phyloP scores from a whole-genome alignment of 2,797 vertebrate species.

The Discoglossus pictus region DNA sequence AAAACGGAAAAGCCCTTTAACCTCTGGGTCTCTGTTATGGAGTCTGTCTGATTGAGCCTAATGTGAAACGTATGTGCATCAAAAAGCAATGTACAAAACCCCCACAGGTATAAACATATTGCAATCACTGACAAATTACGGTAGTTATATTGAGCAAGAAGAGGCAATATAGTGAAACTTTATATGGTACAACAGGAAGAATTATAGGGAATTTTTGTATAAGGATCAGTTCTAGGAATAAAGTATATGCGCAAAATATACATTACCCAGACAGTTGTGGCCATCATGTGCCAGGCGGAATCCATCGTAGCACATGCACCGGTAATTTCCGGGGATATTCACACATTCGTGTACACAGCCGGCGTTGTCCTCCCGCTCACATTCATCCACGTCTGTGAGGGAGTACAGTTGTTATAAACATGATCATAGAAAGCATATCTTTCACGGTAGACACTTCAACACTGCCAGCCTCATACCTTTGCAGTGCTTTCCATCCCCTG shows the following conservation, averaged over 20 bases:
- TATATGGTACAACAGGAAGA: too few relatives aligned
- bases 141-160: too few relatives aligned
- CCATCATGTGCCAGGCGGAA: slow-evolving; percentile 94
- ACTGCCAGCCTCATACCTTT: slow-evolving; percentile 81
- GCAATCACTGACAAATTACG: too few relatives aligned
- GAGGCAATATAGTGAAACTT: too few relatives aligned
- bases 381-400: slow-evolving; percentile 75
- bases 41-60: background rate
- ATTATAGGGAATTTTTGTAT: too few relatives aligned
- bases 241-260: background rate
- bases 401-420: background rate
- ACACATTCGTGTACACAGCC: slow-evolving; percentile 94
- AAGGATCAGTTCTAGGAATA: too few relatives aligned
- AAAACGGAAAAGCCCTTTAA: too few relatives aligned
- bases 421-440: background rate
- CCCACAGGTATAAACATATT: too few relatives aligned
- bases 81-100: too few relatives aligned
- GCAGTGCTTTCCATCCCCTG: slow-evolving; percentile 94
- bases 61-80: background rate
- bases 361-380: slow-evolving; percentile 81
- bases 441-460: background rate
- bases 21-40: too few relatives aligned
- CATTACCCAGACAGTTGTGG: slow-evolving; percentile 96
- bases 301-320: slow-evolving; percentile 95
- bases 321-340: slow-evolving; percentile 94